Evolutionary conservation across 2,888 invertebrate species (phyloP).

Genomic region (Lithosia quadra): DNA sequence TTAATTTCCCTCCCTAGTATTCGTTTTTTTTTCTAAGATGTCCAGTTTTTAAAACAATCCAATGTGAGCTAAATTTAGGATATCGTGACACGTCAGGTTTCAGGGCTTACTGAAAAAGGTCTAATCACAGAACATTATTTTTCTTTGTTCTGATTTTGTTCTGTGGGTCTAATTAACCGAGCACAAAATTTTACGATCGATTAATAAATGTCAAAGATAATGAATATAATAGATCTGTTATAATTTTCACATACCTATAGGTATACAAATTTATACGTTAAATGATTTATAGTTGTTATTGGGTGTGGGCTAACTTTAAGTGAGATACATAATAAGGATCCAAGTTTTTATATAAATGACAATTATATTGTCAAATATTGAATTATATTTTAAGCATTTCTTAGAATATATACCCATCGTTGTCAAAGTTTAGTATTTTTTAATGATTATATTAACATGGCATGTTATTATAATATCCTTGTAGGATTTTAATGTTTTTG

Average conservation of each 20-base stretch:
- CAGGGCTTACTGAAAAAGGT: too few species aligned
- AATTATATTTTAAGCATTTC: conserved; percentile 1
- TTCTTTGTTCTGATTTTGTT: too few species aligned
- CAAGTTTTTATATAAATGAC: conserved; percentile 7
- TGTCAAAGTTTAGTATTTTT: conserved; percentile 7
- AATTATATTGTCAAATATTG: background rate
- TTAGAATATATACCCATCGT: background rate
- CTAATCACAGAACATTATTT: too few species aligned
- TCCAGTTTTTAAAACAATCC: too few species aligned
- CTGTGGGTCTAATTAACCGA: too few species aligned
- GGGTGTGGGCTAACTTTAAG: background rate
- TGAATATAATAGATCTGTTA: background rate
- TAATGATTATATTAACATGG: conserved; percentile 6
- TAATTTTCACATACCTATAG: background rate
- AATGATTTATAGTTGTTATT: background rate
- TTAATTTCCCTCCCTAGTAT: too few species aligned
- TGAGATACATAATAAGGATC: too few species aligned
- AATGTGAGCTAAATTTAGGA: too few species aligned
- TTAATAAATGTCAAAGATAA: background rate
- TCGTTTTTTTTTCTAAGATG: too few species aligned
- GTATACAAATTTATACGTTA: background rate
- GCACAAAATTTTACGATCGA: too few species aligned
- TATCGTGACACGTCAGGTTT: too few species aligned
- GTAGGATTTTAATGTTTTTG: conserved; percentile 10
- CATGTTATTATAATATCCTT: conserved; percentile 7